Percentiles rank a stretch among this genome's conserved stretches.
Conservation (phyloP, 2,797 vertebrate species). For the Lithobates pipiens region DNA sequence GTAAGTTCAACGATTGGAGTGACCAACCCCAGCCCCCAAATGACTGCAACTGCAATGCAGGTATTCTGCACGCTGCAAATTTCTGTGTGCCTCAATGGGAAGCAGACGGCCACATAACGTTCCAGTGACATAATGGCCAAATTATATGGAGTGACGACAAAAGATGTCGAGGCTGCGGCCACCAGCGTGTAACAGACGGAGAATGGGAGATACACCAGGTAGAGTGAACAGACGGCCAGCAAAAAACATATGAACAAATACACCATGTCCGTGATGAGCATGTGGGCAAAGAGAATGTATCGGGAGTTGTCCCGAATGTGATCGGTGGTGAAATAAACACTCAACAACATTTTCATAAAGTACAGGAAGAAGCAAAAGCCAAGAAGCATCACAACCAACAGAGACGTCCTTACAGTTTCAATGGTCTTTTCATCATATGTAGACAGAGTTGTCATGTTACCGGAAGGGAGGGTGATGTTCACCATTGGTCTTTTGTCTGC, state of each 20-base stretch:
- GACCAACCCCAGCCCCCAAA: neutral
- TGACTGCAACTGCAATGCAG: neutral
- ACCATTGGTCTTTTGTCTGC: neutral
- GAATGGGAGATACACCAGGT: neutral
- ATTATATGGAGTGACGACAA: neutral
- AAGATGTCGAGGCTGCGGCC: neutral
- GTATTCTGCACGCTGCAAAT: neutral
- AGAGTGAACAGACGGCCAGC: slow-evolving; percentile 70
- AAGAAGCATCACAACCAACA: slow-evolving; percentile 70
- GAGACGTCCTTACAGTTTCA: slow-evolving; percentile 6
- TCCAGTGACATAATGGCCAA: slow-evolving; percentile 19
- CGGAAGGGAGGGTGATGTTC: neutral
- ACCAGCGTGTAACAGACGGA: neutral
- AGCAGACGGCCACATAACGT: slow-evolving; percentile 9
- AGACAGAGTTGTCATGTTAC: neutral
- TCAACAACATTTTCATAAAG: slow-evolving; percentile 74
- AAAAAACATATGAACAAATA: slow-evolving; percentile 70
- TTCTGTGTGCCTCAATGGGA: neutral
- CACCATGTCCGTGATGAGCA: slow-evolving; percentile 79
- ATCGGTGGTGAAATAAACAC: slow-evolving; percentile 74
- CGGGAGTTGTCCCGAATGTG: slow-evolving; percentile 76
- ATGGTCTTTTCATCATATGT: no score
- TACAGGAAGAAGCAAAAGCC: slow-evolving; percentile 74
- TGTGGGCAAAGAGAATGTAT: slow-evolving; percentile 77
- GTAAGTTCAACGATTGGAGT: neutral